Conservation (phyloP, 1,140 invertebrate genomes). For the Pogonus chalceus region DNA sequence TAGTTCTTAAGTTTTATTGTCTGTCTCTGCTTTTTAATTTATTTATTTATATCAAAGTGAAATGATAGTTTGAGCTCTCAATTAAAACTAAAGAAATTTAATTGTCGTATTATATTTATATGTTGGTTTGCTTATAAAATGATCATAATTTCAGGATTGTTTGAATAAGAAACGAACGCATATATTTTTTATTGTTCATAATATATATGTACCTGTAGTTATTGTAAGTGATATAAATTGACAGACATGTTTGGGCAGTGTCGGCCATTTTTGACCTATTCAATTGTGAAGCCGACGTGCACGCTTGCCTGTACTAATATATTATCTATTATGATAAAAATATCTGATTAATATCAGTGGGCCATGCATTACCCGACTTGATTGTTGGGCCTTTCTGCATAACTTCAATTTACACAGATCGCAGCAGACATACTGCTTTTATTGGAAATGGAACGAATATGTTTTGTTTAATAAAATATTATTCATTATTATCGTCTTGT, state of each 20-base stretch:
- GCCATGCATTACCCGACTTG: neutral
- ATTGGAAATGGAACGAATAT: conserved; percentile 2
- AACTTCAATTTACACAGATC: neutral
- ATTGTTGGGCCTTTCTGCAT: conserved; percentile 4
- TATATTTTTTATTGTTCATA: no score
- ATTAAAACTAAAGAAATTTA: conserved; percentile 32
- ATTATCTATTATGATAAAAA: neutral
- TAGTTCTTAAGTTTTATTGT: conserved; percentile 24
- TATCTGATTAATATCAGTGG: conserved; percentile 1
- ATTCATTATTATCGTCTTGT: neutral
- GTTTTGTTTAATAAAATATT: conserved; percentile 8
- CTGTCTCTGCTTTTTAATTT: conserved; percentile 25
- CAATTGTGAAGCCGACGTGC: neutral
- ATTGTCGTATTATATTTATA: conserved; percentile 6
- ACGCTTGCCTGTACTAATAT: neutral
- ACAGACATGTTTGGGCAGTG: neutral
- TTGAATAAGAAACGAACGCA: conserved; percentile 6
- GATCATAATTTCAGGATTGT: conserved; percentile 29
- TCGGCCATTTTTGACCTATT: neutral
- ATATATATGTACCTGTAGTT: neutral
- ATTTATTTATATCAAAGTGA: conserved; percentile 25
- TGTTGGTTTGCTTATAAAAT: conserved; percentile 12
- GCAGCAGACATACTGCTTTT: neutral
- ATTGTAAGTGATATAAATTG: no score
- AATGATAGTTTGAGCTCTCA: conserved; percentile 32